Conservation (phyloP, 2,888 invertebrate species). For the Liposcelis brunnea region DNA sequence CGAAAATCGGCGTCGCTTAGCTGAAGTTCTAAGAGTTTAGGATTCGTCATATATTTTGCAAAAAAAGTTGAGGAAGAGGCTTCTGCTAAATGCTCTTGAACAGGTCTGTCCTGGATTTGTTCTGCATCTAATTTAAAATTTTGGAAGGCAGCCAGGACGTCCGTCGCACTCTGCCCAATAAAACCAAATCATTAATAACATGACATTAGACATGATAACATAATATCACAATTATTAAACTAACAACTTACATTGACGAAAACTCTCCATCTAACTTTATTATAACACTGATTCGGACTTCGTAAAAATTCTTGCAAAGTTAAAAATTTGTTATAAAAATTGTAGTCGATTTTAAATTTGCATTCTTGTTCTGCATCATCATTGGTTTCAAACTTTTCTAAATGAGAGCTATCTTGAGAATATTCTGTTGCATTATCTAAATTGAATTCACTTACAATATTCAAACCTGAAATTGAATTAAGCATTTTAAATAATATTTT, state of each 20-base stretch:
- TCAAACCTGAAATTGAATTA: conserved; percentile 47
- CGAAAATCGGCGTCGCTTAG: conserved; percentile 91
- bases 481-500: no score
- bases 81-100: conserved; percentile 19
- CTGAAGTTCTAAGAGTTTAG: conserved; percentile 86
- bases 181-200: no score
- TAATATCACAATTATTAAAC: no score
- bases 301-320: conserved; percentile 91
- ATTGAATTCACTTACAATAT: conserved; percentile 95
- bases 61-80: conserved; percentile 32
- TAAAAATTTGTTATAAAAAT: conserved; percentile 95
- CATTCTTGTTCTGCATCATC: conserved; percentile 42
- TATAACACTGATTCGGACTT: conserved; percentile 83
- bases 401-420: conserved; percentile 40
- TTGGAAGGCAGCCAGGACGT: conserved; percentile 74
- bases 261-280: conserved; percentile 78
- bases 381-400: conserved; percentile 15
- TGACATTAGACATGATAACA: no score
- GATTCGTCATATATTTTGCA: conserved; percentile 94
- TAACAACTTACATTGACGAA: conserved; percentile 60
- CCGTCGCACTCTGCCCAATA: conserved; percentile 75
- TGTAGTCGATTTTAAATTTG: conserved; percentile 59
- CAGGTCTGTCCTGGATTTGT: conserved; percentile 31
- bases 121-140: conserved; percentile 73
- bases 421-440: conserved; percentile 86